Evolutionary conservation across 2,113 vertebrate species (phyloP).

Genomic region (Caracal caracal): DNA sequence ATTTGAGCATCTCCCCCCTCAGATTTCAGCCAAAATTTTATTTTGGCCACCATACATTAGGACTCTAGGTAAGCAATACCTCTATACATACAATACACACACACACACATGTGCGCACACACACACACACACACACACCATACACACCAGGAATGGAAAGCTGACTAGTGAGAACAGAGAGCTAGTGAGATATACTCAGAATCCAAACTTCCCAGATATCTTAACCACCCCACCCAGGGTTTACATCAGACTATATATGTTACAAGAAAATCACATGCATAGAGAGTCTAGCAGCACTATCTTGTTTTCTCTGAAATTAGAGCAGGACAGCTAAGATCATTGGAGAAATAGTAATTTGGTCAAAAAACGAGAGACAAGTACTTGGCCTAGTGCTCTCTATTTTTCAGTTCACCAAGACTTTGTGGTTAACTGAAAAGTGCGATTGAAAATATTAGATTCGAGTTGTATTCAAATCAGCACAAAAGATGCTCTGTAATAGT

Average conservation of each 20-base stretch:
- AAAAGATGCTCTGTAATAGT: not conserved
- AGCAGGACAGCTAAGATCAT: not conserved
- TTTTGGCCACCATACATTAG: constrained; percentile 1
- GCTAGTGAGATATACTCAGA: not conserved
- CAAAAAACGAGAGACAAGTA: not conserved
- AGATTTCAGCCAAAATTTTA: constrained; percentile 16
- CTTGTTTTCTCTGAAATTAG: constrained; percentile 11
- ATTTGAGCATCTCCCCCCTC: not conserved
- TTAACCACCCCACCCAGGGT: not conserved
- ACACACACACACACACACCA: not conserved
- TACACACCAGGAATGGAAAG: not conserved
- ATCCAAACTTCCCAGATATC: not conserved
- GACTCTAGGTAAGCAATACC: not conserved
- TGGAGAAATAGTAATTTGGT: not conserved
- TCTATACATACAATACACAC: not conserved
- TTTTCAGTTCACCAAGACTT: constrained; percentile 19
- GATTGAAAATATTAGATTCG: not conserved
- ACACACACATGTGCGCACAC: not conserved
- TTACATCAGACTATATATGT: not conserved
- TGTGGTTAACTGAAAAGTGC: not conserved
- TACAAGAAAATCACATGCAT: not conserved
- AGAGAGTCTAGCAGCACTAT: not conserved
- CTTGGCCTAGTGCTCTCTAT: not conserved
- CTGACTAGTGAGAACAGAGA: not conserved
- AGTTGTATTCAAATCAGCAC: not conserved